Conservation (phyloP, 2,113 vertebrate species). For the Ammodytes marinus region DNA sequence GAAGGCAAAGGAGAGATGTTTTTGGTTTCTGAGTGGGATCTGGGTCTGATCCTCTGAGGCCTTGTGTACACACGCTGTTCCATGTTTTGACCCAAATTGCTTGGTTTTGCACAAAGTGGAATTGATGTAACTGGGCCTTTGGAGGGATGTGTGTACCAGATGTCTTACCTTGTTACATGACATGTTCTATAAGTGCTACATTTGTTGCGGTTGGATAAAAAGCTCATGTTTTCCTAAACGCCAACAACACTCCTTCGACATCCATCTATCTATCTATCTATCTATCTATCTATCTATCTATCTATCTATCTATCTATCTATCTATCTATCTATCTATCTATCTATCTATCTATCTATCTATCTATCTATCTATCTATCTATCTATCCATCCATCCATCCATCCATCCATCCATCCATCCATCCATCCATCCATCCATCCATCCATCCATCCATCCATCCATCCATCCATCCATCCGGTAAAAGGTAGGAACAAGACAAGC, state of each 20-base stretch:
- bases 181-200: slow-evolving; percentile 17
- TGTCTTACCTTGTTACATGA: slow-evolving; percentile 35
- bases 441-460: not conserved
- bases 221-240: slow-evolving; percentile 14
- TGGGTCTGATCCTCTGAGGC: slow-evolving; percentile 67
- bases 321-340: not conserved
- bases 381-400: not conserved
- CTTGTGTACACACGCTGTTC: slow-evolving; percentile 37
- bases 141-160: slow-evolving; percentile 21
- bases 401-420: not conserved
- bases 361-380: slow-evolving; percentile 1
- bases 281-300: not conserved
- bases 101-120: slow-evolving; percentile 34
- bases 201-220: not conserved
- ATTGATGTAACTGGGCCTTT: slow-evolving; percentile 53
- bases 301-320: not conserved
- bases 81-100: slow-evolving; percentile 62
- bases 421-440: slow-evolving; percentile 16
- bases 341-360: slow-evolving; percentile 3
- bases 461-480: slow-evolving; percentile 11
- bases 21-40: slow-evolving; percentile 43
- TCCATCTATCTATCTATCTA: not conserved
- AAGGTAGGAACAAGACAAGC: not conserved
- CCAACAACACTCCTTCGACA: not conserved
- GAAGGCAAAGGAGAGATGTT: slow-evolving; percentile 26